Conservation (phyloP, 2,113 vertebrate species). For the Tretioscincus oriximinensis region DNA sequence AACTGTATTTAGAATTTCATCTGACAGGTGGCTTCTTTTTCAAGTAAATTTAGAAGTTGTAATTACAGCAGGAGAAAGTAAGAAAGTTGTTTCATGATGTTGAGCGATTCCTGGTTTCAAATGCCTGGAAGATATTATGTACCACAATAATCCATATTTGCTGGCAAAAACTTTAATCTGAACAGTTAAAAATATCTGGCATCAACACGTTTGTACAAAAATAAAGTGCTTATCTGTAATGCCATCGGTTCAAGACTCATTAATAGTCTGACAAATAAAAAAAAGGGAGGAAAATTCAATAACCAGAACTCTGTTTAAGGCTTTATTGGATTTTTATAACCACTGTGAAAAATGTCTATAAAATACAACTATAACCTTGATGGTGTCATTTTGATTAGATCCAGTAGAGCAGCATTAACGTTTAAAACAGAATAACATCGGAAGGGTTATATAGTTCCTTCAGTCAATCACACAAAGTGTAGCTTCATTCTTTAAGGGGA, state of each 20-base stretch:
- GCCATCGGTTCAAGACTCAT: neutral
- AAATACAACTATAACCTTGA: conserved; percentile 33
- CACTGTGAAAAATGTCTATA: conserved; percentile 21
- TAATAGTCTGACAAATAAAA: neutral
- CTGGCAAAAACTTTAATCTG: neutral
- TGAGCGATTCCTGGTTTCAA: neutral
- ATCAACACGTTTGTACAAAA: neutral
- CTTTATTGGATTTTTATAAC: conserved; percentile 19
- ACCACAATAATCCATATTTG: neutral
- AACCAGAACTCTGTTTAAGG: conserved; percentile 13
- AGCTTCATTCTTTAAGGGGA: neutral
- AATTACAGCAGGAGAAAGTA: neutral
- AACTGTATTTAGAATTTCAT: no score
- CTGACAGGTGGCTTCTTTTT: no score
- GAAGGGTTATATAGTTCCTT: neutral
- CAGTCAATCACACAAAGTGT: conserved; percentile 1
- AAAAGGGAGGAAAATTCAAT: neutral
- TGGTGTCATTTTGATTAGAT: conserved; percentile 20
- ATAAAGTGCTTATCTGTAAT: conserved; percentile 8
- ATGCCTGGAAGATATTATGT: neutral
- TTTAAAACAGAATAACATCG: conserved; percentile 14
- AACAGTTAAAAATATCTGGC: neutral
- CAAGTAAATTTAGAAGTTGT: no score
- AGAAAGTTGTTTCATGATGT: neutral
- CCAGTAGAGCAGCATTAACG: neutral